These are phyloP conservation scores for Popillia japonica DNA, from an alignment of 1,140 invertebrate genomes.

Conservation along the genomic window DNA sequence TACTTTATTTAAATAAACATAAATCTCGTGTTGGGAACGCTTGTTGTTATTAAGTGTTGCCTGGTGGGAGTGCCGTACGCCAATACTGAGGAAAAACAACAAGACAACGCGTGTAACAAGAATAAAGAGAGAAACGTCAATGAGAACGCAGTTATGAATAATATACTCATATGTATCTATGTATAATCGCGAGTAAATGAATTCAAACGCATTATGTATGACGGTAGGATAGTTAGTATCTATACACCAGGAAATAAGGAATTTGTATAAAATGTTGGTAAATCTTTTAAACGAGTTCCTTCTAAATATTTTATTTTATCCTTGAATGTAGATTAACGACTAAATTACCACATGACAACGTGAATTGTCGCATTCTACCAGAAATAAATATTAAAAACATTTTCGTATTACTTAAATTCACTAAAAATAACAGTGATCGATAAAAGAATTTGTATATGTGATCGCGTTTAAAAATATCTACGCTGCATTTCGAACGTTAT, in stretches of 20 bases:
- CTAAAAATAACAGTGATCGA: too few relatives aligned
- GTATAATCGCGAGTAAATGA: background rate
- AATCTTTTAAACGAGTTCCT: too few relatives aligned
- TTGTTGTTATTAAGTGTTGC: constrained; percentile 13
- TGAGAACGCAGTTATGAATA: constrained; percentile 36
- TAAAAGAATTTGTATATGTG: too few relatives aligned
- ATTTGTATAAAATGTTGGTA: too few relatives aligned
- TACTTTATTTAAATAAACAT: constrained; percentile 39
- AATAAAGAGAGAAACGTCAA: constrained; percentile 35
- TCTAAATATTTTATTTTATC: too few relatives aligned
- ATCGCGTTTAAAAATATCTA: too few relatives aligned
- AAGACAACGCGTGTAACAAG: constrained; percentile 25
- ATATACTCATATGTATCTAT: background rate
- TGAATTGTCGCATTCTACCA: too few relatives aligned
- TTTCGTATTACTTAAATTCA: too few relatives aligned
- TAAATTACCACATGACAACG: too few relatives aligned
- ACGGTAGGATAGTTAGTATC: background rate
- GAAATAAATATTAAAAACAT: too few relatives aligned
- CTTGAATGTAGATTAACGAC: too few relatives aligned
- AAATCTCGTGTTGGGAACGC: constrained; percentile 32
- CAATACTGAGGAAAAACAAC: constrained; percentile 17
- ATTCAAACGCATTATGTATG: background rate
- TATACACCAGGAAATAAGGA: background rate
- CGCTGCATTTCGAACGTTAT: too few relatives aligned
- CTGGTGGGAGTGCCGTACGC: constrained; percentile 31